phyloP scores from a whole-genome alignment of 2,888 invertebrate species.

The Orthonychiurus folsomi region DNA sequence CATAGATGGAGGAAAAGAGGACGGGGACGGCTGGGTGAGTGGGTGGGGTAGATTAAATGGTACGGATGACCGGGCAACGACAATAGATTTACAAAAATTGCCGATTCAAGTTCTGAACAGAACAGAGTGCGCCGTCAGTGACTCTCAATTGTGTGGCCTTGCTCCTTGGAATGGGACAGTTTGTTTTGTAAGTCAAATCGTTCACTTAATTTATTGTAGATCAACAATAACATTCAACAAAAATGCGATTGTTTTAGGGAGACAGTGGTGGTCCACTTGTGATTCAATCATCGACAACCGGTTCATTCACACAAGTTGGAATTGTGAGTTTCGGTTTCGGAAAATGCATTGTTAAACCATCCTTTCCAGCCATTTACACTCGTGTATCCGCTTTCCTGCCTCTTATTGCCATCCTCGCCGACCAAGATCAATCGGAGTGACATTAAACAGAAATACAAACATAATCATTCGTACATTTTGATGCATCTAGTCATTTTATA shows the following conservation, averaged over 20 bases:
- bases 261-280: neutral
- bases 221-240: no score
- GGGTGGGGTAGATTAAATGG: neutral
- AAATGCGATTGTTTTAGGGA: neutral
- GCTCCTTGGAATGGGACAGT: neutral
- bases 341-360: neutral
- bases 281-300: neutral
- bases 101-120: neutral
- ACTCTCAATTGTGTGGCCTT: neutral
- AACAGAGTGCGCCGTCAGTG: neutral
- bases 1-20: no score
- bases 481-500: no score
- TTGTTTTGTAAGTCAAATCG: neutral
- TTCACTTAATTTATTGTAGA: neutral
- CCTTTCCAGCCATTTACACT: neutral
- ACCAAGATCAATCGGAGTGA: neutral
- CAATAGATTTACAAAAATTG: neutral
- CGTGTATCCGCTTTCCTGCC: neutral
- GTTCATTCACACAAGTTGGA: neutral
- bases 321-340: neutral
- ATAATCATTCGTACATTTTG: no score
- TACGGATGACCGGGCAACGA: neutral
- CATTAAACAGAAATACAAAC: no score
- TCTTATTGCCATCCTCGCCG: neutral
- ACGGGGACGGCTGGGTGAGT: no score